These are phyloP conservation scores for Drosophila trichaetosa DNA, from an alignment of 2,888 invertebrate species.

Conservation along the genomic window DNA sequence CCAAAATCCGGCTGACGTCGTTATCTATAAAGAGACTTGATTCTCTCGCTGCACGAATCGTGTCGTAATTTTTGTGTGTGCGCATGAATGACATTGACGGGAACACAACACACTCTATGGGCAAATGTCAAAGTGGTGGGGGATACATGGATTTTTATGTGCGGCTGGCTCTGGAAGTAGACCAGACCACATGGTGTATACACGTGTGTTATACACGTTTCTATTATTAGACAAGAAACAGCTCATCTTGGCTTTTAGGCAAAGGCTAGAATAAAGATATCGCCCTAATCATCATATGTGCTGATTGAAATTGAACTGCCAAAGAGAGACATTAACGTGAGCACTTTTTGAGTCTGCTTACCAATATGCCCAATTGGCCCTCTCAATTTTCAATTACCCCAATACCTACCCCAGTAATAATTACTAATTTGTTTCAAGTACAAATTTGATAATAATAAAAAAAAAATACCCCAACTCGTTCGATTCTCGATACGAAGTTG, in stretches of 20 bases:
- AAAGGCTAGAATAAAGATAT: constrained; percentile 24
- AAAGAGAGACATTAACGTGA: constrained; percentile 18
- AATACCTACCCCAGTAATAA: not conserved
- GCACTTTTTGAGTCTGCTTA: constrained; percentile 22
- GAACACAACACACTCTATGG: constrained; percentile 46
- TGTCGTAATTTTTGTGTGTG: constrained; percentile 54
- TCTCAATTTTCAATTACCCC: not conserved
- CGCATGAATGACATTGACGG: constrained; percentile 59
- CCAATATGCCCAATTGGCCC: constrained; percentile 15
- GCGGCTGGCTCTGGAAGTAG: constrained; percentile 50
- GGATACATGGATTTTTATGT: constrained; percentile 8
- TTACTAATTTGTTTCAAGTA: not conserved
- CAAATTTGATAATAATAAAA: not conserved
- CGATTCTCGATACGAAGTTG: not conserved
- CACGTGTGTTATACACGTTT: constrained; percentile 35
- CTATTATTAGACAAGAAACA: constrained; percentile 49
- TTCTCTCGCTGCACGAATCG: constrained; percentile 40
- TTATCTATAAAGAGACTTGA: constrained; percentile 44
- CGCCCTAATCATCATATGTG: constrained; percentile 41
- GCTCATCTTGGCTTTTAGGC: not conserved
- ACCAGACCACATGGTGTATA: constrained; percentile 36
- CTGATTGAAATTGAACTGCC: constrained; percentile 35
- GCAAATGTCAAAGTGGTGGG: constrained; percentile 69
- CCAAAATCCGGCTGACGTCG: not conserved
- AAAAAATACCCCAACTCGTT: not conserved